Evolutionary conservation across 2,113 vertebrate genomes (phyloP), one percentile per base, ranked within the genome.

Genomic region (Actenoides lindsayi): DNA sequence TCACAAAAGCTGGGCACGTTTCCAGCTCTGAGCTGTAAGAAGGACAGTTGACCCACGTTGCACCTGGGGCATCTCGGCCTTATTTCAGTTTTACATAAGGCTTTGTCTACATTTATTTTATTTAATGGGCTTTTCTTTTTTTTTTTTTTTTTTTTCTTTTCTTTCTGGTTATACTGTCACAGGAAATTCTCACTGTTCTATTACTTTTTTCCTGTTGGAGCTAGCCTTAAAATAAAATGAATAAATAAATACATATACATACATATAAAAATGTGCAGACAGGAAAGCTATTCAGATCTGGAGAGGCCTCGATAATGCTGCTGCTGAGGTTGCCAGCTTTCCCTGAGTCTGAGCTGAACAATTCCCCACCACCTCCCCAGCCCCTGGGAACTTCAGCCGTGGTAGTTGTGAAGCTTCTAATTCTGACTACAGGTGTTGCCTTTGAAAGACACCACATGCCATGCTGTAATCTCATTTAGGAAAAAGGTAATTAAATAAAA

Each of bases 131-230:
- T 70, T 12, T 14, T 16, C 18, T 46, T 25, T 48, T 27, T 35
- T 37, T 37, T 37, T 37, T 50, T n/a, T n/a, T 42, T 42, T 42
- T 20, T 31, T 23, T 46, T 62, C 67, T 42, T 48, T 67, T 69
- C 73, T 54, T 44, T 53, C 57, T 48, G 50, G 57, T 94, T 75
- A 31, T 84, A 53, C 80, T 93, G 90, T 92, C 90, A 90, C 94
- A 98, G 98, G 98, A 98, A 98, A 97, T 97, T 97, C 97, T 97
- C 89, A 94, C 97, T 97, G 96, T 97, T 98, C 96, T 97, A 98
- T 98, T 97, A 98, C 89, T 94, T 94, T 96, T 92, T 97, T 97
- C 96, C 96, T 97, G 97, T 93, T 95, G 87, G 86, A 95, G 71
- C 59, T 20, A 56, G 90, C 68, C 94, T 94, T 78, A 96, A 97